These are phyloP conservation scores for Aleiodes leptofemur DNA, from an alignment of 2,888 invertebrate species.

Conservation along the genomic window DNA sequence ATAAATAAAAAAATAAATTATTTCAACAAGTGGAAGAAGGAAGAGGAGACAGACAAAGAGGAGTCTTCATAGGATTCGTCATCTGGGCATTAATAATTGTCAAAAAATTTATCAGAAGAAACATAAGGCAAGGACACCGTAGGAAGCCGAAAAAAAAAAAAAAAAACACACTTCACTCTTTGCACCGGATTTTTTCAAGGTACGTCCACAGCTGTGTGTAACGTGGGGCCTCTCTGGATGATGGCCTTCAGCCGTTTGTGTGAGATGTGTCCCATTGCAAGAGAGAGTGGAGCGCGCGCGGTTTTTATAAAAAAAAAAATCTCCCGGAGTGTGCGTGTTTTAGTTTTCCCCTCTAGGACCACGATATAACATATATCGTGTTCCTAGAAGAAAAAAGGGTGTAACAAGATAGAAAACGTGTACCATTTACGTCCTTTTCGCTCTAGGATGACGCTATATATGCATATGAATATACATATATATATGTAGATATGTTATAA, in stretches of 20 bases:
- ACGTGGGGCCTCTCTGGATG: constrained; percentile 11
- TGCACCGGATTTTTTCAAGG: constrained; percentile 67
- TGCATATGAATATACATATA: background rate
- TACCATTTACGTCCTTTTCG: too few species aligned
- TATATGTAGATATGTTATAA: too few species aligned
- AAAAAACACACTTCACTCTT: constrained; percentile 59
- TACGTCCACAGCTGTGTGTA: constrained; percentile 56
- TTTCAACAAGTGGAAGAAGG: constrained; percentile 34
- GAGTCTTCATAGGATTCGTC: constrained; percentile 25
- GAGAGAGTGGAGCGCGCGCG: constrained; percentile 27
- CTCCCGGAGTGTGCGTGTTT: constrained; percentile 25
- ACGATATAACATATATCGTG: constrained; percentile 6
- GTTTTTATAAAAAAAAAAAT: constrained; percentile 3
- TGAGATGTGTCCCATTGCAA: constrained; percentile 18
- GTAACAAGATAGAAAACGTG: too few species aligned
- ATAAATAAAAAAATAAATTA: background rate
- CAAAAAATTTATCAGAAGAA: constrained; percentile 42
- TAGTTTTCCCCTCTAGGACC: constrained; percentile 10
- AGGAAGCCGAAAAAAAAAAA: constrained; percentile 57
- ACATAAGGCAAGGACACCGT: constrained; percentile 61
- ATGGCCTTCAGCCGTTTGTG: constrained; percentile 36
- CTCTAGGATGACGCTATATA: too few species aligned
- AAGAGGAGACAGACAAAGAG: constrained; percentile 32
- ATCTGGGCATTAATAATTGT: constrained; percentile 34
- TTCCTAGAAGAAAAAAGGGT: too few species aligned